Base-by-base conservation (phyloP, 2,888 invertebrate genomes). In the Stegana nigrithorax region DNA sequence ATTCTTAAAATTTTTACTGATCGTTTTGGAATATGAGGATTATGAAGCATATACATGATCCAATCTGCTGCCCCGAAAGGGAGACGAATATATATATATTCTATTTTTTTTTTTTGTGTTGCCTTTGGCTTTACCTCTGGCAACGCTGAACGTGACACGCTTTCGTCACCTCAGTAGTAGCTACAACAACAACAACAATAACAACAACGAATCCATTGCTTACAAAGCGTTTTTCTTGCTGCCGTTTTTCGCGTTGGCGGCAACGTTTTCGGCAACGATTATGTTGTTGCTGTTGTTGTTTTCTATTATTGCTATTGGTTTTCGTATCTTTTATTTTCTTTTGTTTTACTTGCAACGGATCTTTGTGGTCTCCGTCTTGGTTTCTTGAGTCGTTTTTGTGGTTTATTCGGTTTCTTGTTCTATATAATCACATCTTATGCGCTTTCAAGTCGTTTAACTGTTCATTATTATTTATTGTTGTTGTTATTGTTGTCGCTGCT, bases 71-170 rank as follows among this genome's bases (percentile, higher is more conserved):
- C n/a, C n/a, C n/a, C n/a, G n/a, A n/a, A n/a, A n/a, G n/a, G n/a
- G n/a, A n/a, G n/a, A n/a, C n/a, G n/a, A n/a, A n/a, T n/a, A n/a
- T n/a, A n/a, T n/a, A n/a, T n/a, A n/a, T n/a, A n/a, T n/a, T n/a
- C n/a, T n/a, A n/a, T n/a, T n/a, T n/a, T n/a, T n/a, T n/a, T n/a
- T n/a, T n/a, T n/a, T n/a, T n/a, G n/a, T n/a, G n/a, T n/a, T n/a
- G n/a, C n/a, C n/a, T n/a, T n/a, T n/a, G 14, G 7, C 42, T 14
- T 42, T 42, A 42, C 14, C 29, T 6, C 10, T 29, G 6, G n/a
- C 42, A n/a, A n/a, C 10, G 25, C 25, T 47, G 25, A 47, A 47
- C 47, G 47, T 47, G 47, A 47, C 47, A 47, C 47, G 47, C 47
- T 47, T 47, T 47, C 47, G 47, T 47, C 47, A 47, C 47, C 47